phyloP scores from a whole-genome alignment of 1,140 invertebrate species.

The Nephila pilipes region DNA sequence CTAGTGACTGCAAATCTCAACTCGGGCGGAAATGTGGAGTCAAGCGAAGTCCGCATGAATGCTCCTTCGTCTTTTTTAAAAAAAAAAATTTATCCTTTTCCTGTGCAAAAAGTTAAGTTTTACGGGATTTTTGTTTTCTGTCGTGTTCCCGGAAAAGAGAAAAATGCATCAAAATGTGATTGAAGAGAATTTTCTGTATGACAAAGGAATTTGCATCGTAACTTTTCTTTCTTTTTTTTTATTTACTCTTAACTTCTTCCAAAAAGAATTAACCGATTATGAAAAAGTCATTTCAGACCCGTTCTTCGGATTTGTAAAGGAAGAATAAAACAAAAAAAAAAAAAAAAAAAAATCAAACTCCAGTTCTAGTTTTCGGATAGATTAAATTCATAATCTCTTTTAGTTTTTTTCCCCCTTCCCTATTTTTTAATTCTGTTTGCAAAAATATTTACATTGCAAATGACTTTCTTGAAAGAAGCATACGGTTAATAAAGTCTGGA shows the following conservation, averaged over 20 bases:
- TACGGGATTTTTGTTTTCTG: conserved; percentile 41
- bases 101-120: conserved; percentile 26
- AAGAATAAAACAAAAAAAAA: neutral
- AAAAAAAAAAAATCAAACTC: neutral
- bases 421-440: neutral
- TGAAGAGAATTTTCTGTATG: conserved; percentile 45
- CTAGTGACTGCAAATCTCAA: conserved; percentile 66
- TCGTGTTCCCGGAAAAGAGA: conserved; percentile 30
- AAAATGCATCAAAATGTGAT: conserved; percentile 67
- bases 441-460: conserved; percentile 9
- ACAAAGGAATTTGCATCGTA: conserved; percentile 66
- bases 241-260: neutral
- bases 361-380: conserved; percentile 17
- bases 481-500: neutral
- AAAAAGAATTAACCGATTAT: conserved; percentile 51
- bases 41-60: conserved; percentile 54
- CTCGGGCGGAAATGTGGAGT: conserved; percentile 72
- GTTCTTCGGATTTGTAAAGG: neutral
- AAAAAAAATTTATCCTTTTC: too few species aligned
- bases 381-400: conserved; percentile 29
- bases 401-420: neutral
- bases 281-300: conserved; percentile 25
- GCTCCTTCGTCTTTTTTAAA: conserved; percentile 35
- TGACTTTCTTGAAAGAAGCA: neutral
- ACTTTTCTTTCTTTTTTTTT: neutral